Evolutionary conservation across 2,888 invertebrate genomes (phyloP), one percentile per base, ranked within the genome.

Genomic region (Conistra vaccinii): DNA sequence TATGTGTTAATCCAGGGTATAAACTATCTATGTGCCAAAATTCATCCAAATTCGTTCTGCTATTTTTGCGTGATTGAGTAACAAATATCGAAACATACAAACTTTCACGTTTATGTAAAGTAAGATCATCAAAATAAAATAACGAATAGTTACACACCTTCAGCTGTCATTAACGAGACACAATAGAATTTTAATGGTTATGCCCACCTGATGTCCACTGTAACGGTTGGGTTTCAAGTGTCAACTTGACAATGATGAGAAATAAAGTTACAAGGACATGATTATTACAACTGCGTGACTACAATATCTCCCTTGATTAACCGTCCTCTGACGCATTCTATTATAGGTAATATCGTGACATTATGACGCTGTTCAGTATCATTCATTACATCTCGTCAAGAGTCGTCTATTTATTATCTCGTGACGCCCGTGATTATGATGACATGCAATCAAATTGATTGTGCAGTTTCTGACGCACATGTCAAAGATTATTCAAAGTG

Each of bases 341-440:
- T 42, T 32, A 51, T 53, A 39, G 39, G 10, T 39, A 51, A 51
- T 51, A 10, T 39, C 26, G 1, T 73, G 58, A 67, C 17, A 17
- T 2, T 26, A 65, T 35, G 57, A 58, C 32, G 58, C 9, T 32
- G 10, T 32, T 58, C 45, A 39, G 76, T 76, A 76, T 76, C 57
- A 14, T 42, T 42, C 42, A 66, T 58, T 17, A 26, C 3, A 66
- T 66, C 67, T 67, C 51, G 26, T 76, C 32, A 63, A 76, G 48
- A 65, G 58, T 17, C 42, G 42, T 51, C 42, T 35, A 60, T 45
- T n/a, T 23, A n/a, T 3, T 51, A 35, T 58, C 42, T 60, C 77
- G 58, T 35, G 63, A 26, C n/a, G 10, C 9, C 7, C n/a, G 45
- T 48, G 5, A n/a, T 67, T 45, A 60, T 35, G 39, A 14, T 10